These are phyloP conservation scores for Burhinus bistriatus DNA, from an alignment of 2,113 vertebrate genomes.

Conservation along the genomic window DNA sequence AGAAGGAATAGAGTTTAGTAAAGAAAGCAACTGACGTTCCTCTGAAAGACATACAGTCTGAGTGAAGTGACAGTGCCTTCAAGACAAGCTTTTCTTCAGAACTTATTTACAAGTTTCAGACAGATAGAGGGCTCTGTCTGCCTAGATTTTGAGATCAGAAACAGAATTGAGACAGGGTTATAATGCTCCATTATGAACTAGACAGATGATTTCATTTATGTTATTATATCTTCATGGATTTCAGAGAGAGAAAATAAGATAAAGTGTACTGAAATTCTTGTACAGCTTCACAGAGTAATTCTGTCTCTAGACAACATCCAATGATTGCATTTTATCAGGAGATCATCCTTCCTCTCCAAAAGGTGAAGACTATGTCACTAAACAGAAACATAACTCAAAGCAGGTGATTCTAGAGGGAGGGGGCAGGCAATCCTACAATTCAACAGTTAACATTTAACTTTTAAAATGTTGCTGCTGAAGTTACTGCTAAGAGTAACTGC, in stretches of 20 bases:
- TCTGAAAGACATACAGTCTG: background rate
- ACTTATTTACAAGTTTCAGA: background rate
- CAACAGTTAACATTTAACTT: background rate
- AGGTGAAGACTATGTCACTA: background rate
- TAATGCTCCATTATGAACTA: background rate
- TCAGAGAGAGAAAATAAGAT: background rate
- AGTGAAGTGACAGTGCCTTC: background rate
- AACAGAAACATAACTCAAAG: background rate
- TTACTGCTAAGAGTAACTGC: background rate
- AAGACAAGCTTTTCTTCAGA: background rate
- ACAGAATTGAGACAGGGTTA: background rate
- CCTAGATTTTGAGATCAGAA: conserved; percentile 3
- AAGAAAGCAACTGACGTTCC: background rate
- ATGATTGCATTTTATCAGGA: background rate
- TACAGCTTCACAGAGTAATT: background rate
- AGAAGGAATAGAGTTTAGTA: background rate
- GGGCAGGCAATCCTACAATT: rapidly evolving
- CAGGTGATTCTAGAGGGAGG: background rate
- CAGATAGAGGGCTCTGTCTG: conserved; percentile 44
- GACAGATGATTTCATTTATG: background rate
- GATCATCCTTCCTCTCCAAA: background rate
- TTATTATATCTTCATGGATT: background rate
- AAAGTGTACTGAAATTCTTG: background rate
- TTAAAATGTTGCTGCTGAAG: background rate
- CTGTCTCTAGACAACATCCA: background rate